Percentiles rank a stretch among this genome's conserved stretches.
Conservation (phyloP, 2,797 vertebrate species). For the Numenius phaeopus region DNA sequence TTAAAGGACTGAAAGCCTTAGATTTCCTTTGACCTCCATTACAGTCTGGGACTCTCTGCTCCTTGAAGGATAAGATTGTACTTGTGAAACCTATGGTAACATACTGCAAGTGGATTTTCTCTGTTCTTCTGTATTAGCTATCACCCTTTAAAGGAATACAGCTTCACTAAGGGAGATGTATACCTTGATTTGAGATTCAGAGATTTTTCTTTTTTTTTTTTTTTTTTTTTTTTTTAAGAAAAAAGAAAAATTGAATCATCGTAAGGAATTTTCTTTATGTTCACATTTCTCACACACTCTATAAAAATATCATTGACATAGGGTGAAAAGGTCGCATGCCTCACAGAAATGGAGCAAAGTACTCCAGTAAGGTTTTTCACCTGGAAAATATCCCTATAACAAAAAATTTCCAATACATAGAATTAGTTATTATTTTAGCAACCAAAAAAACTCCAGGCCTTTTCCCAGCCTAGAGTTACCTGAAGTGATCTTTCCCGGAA, state of each 20-base stretch:
- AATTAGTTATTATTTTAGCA: slow-evolving; percentile 21
- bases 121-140: background rate
- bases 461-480: slow-evolving; percentile 13
- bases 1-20: slow-evolving; percentile 21
- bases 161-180: background rate
- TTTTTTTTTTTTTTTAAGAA: background rate
- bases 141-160: background rate
- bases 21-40: slow-evolving; percentile 50
- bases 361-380: slow-evolving; percentile 38
- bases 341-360: slow-evolving; percentile 45
- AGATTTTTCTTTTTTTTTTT: background rate
- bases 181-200: background rate
- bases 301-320: slow-evolving; percentile 70
- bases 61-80: slow-evolving; percentile 27
- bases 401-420: too few relatives aligned
- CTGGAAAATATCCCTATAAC: slow-evolving; percentile 41
- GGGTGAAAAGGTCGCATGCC: slow-evolving; percentile 57
- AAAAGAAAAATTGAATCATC: background rate
- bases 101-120: slow-evolving; percentile 20
- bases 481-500: slow-evolving; percentile 58
- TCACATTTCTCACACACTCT: slow-evolving; percentile 23
- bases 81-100: background rate
- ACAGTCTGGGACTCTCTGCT: slow-evolving; percentile 5
- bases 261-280: slow-evolving; percentile 50
- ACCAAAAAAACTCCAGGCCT: background rate